Conservation (phyloP, 2,888 invertebrate species). For the Chesias legatella region DNA sequence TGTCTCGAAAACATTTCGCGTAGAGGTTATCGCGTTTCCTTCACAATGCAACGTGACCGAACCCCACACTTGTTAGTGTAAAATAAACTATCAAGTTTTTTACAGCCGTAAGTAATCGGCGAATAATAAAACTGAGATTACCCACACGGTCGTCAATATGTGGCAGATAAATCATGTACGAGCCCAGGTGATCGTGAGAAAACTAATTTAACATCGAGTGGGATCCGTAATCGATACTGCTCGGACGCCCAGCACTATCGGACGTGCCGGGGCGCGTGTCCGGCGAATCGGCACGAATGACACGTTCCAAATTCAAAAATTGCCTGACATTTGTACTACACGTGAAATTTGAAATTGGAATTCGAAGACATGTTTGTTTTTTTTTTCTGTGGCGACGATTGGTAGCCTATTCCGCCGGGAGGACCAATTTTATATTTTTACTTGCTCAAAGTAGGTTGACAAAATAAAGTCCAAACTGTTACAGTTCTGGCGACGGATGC, state of each 20-base stretch:
- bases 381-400: too few relatives aligned
- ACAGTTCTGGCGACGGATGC: too few relatives aligned
- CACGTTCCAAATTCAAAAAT: slow-evolving; percentile 40
- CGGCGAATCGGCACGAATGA: slow-evolving; percentile 32
- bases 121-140: background rate
- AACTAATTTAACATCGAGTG: slow-evolving; percentile 28
- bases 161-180: slow-evolving; percentile 22
- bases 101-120: background rate
- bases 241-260: slow-evolving; percentile 27
- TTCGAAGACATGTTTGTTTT: slow-evolving; percentile 4
- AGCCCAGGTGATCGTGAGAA: slow-evolving; percentile 26
- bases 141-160: background rate
- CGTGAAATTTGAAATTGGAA: slow-evolving; percentile 27
- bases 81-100: too few relatives aligned
- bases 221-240: slow-evolving; percentile 28
- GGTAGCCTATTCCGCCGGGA: too few relatives aligned
- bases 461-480: too few relatives aligned
- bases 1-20: background rate
- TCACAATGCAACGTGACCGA: slow-evolving; percentile 4
- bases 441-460: too few relatives aligned
- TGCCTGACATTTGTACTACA: slow-evolving; percentile 27
- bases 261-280: slow-evolving; percentile 38
- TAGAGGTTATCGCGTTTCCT: slow-evolving; percentile 7
- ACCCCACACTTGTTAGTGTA: too few relatives aligned
- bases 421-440: too few relatives aligned